phyloP scores from a whole-genome alignment of 2,113 vertebrate genomes.

The Pedetes capensis region DNA sequence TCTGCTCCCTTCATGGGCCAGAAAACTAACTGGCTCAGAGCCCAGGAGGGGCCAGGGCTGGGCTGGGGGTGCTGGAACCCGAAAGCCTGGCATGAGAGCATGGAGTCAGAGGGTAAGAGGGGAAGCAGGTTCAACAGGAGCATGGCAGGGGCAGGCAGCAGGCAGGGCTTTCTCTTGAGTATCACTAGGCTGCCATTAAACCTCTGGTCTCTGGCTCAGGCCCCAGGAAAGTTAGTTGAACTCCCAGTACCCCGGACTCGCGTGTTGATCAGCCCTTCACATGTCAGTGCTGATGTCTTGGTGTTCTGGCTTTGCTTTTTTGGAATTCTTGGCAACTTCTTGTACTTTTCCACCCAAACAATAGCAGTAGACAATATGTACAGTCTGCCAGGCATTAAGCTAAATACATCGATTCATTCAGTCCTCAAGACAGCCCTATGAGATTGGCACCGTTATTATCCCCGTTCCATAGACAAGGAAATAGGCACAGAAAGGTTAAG shows the following conservation, averaged over 20 bases:
- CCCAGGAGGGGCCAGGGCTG: neutral
- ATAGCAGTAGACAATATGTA: accelerated
- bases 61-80: conserved; percentile 53
- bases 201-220: conserved; percentile 41
- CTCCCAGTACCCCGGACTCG: too few species aligned
- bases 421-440: too few species aligned
- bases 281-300: conserved; percentile 59
- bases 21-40: conserved; percentile 69
- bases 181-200: conserved; percentile 40
- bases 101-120: neutral
- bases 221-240: too few species aligned
- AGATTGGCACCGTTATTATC: too few species aligned
- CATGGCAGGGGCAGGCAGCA: conserved; percentile 41
- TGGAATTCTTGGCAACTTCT: neutral
- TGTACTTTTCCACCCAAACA: neutral
- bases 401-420: accelerated
- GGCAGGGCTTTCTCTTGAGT: conserved; percentile 60
- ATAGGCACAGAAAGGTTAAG: neutral
- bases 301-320: neutral
- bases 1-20: conserved; percentile 52
- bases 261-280: conserved; percentile 26
- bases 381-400: neutral
- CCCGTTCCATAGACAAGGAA: neutral
- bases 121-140: neutral
- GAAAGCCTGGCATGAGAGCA: neutral